These are phyloP conservation scores for Electrophaes corylata DNA, from an alignment of 2,888 invertebrate genomes.

Conservation along the genomic window DNA sequence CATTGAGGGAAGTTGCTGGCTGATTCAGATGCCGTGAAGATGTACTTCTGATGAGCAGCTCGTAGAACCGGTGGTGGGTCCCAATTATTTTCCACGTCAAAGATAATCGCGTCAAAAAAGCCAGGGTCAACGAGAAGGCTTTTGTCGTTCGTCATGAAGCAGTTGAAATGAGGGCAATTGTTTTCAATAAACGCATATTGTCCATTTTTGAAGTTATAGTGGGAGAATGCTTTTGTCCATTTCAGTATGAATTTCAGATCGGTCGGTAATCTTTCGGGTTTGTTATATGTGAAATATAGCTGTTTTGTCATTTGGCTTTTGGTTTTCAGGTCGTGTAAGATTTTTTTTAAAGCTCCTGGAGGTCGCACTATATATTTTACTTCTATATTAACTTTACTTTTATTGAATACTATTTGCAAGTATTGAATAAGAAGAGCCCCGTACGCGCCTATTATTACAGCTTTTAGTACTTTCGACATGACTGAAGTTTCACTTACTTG, in stretches of 20 bases:
- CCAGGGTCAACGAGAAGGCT: conserved; percentile 58
- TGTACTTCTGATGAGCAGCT: conserved; percentile 69
- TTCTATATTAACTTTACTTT: conserved; percentile 48
- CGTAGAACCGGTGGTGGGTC: conserved; percentile 57
- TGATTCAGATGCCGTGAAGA: conserved; percentile 71
- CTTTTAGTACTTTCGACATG: conserved; percentile 61
- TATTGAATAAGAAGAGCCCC: conserved; percentile 51
- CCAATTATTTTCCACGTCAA: conserved; percentile 74
- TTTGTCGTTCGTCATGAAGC: conserved; percentile 67
- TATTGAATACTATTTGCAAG: conserved; percentile 44
- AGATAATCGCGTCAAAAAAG: conserved; percentile 78
- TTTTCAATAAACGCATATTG: conserved; percentile 55
- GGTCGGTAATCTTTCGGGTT: conserved; percentile 52
- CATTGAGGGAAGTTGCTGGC: conserved; percentile 59
- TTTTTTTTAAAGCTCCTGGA: conserved; percentile 42
- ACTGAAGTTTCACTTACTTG: conserved; percentile 13
- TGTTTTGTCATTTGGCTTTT: conserved; percentile 41
- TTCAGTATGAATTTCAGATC: conserved; percentile 67
- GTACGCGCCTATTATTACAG: conserved; percentile 52
- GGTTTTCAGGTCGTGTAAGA: conserved; percentile 46
- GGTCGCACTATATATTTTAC: conserved; percentile 52
- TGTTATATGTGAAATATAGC: conserved; percentile 41
- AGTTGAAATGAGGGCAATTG: conserved; percentile 71
- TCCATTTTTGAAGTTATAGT: conserved; percentile 49
- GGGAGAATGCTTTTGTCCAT: conserved; percentile 54